Percentiles rank a stretch among this genome's conserved stretches.
Evolutionary conservation across 2,797 vertebrate genomes (phyloP).

Genomic region (Ctenochaetus hawaiiensis): DNA sequence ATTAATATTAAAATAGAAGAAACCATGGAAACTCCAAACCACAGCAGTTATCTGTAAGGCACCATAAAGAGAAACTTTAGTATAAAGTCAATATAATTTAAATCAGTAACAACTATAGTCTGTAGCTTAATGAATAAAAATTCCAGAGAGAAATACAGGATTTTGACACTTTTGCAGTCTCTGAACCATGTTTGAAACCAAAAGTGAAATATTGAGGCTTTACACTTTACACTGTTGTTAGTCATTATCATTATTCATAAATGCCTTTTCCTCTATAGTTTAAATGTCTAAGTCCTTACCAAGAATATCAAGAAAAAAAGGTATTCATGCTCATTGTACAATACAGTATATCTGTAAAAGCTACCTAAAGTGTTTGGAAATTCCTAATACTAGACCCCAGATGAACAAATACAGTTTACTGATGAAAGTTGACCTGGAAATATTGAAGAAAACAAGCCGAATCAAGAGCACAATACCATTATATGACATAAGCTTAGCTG

Average conservation of each 20-base stretch:
- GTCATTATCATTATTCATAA: not conserved
- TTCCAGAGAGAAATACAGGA: not conserved
- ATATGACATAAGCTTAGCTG: not conserved
- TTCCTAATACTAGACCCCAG: not conserved
- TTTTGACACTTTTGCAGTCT: not conserved
- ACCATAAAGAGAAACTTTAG: slow-evolving; percentile 10
- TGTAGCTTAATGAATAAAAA: not conserved
- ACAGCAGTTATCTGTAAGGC: slow-evolving; percentile 44
- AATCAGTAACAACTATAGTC: not conserved
- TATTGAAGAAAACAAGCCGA: not conserved
- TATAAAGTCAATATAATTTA: too few species aligned
- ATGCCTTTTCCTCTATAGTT: not conserved
- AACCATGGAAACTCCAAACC: slow-evolving; percentile 14
- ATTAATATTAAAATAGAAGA: slow-evolving; percentile 32
- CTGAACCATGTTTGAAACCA: too few species aligned
- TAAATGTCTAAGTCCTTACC: not conserved
- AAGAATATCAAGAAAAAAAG: not conserved
- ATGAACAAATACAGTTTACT: not conserved
- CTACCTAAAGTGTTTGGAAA: not conserved
- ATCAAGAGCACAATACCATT: not conserved
- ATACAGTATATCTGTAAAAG: not conserved
- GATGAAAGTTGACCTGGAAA: not conserved
- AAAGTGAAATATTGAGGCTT: too few species aligned
- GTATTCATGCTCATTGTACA: not conserved
- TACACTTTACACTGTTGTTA: too few species aligned